A percentile compares a stretch with the other conserved stretches of the same genome.
These are phyloP conservation scores for Spinus pinus DNA, from an alignment of 2,797 vertebrate genomes.

Conservation along the genomic window DNA sequence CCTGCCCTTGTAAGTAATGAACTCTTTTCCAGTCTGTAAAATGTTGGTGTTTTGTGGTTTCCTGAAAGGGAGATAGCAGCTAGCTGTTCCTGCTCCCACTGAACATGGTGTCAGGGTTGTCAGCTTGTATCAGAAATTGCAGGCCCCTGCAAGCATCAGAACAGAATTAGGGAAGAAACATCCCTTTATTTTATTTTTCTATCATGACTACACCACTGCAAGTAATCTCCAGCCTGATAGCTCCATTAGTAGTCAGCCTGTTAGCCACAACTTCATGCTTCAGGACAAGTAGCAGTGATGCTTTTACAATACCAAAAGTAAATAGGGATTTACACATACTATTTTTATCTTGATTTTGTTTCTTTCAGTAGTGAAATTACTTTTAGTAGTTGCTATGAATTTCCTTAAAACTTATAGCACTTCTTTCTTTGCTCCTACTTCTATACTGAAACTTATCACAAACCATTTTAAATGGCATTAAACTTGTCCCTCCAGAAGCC, in stretches of 20 bases:
- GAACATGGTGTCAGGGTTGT: neutral
- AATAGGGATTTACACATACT: neutral
- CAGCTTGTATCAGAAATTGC: neutral
- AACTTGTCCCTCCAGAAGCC: neutral
- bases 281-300: neutral
- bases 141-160: neutral
- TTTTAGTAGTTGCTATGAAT: neutral
- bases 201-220: neutral
- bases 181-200: neutral
- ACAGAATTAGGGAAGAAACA: neutral
- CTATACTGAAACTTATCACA: neutral
- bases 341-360: neutral
- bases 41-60: neutral
- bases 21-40: slow-evolving; percentile 14
- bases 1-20: slow-evolving; percentile 6
- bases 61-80: neutral
- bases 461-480: neutral
- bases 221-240: neutral
- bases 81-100: neutral
- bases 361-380: neutral
- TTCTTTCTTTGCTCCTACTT: neutral
- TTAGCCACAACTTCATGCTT: neutral
- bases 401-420: neutral
- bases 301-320: neutral
- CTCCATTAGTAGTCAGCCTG: neutral